Conservation (phyloP, 1,140 invertebrate species). For the Gonioctena quinquepunctata region DNA sequence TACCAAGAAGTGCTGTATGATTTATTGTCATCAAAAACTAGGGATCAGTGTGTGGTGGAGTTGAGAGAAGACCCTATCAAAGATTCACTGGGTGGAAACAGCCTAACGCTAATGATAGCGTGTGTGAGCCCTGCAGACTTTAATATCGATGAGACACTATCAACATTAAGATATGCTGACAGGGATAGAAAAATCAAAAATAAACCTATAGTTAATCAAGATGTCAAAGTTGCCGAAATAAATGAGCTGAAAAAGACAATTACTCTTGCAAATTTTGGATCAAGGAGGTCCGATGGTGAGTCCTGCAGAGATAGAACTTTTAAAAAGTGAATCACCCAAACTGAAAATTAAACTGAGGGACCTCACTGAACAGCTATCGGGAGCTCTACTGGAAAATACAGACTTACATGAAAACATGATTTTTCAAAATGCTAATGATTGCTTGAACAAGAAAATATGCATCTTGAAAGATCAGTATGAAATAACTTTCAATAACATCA, state of each 20-base stretch:
- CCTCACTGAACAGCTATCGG: constrained; percentile 62
- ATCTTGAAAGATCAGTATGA: constrained; percentile 66
- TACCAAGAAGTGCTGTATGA: constrained; percentile 82
- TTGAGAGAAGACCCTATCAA: constrained; percentile 78
- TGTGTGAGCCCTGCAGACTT: constrained; percentile 90
- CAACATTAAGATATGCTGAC: constrained; percentile 89
- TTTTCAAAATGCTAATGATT: constrained; percentile 67
- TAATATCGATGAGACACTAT: constrained; percentile 87
- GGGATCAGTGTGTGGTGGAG: constrained; percentile 74
- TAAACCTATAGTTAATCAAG: constrained; percentile 88
- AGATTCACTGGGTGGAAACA: constrained; percentile 90
- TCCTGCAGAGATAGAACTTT: constrained; percentile 58
- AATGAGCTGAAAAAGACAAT: constrained; percentile 63
- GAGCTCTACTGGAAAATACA: constrained; percentile 63
- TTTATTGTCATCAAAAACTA: constrained; percentile 68
- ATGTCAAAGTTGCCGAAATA: constrained; percentile 75
- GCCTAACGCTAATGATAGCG: constrained; percentile 90
- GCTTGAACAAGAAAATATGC: constrained; percentile 67
- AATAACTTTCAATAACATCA: constrained; percentile 59
- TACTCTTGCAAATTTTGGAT: constrained; percentile 64
- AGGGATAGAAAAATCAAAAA: constrained; percentile 89
- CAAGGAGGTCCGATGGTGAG: constrained; percentile 50
- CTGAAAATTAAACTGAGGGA: constrained; percentile 63
- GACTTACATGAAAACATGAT: constrained; percentile 65
- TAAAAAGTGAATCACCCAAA: constrained; percentile 59